A percentile compares a stretch with the other conserved stretches of the same genome.
Evolutionary conservation across 2,797 vertebrate genomes (phyloP).

Genomic region (Oophaga sylvatica): DNA sequence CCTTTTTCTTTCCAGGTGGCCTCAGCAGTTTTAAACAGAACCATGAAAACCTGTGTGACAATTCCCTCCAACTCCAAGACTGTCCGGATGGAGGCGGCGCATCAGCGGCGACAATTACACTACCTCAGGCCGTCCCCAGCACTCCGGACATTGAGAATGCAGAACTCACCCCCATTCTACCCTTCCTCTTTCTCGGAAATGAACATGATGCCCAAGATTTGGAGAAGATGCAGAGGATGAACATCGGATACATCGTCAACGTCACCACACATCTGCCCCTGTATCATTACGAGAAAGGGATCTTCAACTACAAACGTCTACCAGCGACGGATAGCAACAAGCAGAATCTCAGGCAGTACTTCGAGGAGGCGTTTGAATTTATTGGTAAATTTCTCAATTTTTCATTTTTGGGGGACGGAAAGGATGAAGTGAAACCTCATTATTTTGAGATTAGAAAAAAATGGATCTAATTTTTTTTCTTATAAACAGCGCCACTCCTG

Average conservation of each 20-base stretch:
- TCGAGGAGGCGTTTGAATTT: slow-evolving; percentile 98
- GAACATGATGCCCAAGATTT: slow-evolving; percentile 93
- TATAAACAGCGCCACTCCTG: not conserved
- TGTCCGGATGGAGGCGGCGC: slow-evolving; percentile 81
- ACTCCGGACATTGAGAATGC: slow-evolving; percentile 97
- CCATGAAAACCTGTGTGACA: slow-evolving; percentile 95
- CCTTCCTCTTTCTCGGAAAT: slow-evolving; percentile 95
- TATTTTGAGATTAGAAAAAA: not conserved
- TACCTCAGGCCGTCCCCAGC: slow-evolving; percentile 91
- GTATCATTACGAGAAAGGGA: slow-evolving; percentile 91
- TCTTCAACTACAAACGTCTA: slow-evolving; percentile 93
- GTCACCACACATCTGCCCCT: slow-evolving; percentile 98
- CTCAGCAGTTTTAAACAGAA: slow-evolving; percentile 92
- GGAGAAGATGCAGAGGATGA: slow-evolving; percentile 87
- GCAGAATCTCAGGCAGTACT: slow-evolving; percentile 98
- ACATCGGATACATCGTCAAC: slow-evolving; percentile 92
- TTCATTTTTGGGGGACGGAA: not conserved
- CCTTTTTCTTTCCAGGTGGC: slow-evolving; percentile 79
- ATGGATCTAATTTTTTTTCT: not conserved
- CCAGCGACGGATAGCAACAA: slow-evolving; percentile 99
- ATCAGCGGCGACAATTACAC: slow-evolving; percentile 76
- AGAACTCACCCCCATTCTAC: slow-evolving; percentile 93
- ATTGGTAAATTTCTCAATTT: slow-evolving; percentile 82
- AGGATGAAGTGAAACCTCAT: not conserved
- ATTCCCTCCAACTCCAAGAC: slow-evolving; percentile 93